phyloP scores from a whole-genome alignment of 2,113 vertebrate genomes.

The Phoxinus phoxinus region DNA sequence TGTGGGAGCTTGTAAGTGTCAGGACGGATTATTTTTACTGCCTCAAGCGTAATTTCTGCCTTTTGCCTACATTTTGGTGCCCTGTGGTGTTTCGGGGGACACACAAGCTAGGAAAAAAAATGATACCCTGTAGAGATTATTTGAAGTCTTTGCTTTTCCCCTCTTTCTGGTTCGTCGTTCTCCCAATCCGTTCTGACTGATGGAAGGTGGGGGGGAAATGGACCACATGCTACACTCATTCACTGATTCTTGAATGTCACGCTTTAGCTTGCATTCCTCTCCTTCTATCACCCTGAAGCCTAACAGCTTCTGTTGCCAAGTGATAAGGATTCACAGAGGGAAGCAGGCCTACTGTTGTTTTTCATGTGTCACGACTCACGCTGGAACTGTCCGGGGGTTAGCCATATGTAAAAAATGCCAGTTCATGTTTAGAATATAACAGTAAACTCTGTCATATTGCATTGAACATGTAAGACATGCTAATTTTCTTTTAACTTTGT shows the following conservation, averaged over 20 bases:
- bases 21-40: conserved; percentile 11
- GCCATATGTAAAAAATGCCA: neutral
- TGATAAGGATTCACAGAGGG: conserved; percentile 45
- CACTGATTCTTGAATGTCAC: conserved; percentile 21
- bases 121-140: neutral
- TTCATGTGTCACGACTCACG: neutral
- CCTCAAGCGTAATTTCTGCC: conserved; percentile 18
- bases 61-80: conserved; percentile 18
- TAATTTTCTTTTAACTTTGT: neutral
- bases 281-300: conserved; percentile 41
- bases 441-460: neutral
- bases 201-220: neutral
- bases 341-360: conserved; percentile 16
- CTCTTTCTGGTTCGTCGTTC: neutral
- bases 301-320: conserved; percentile 48
- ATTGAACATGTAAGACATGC: neutral
- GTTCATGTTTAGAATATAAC: neutral
- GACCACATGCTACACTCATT: conserved; percentile 1
- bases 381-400: neutral
- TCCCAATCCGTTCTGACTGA: conserved; percentile 8
- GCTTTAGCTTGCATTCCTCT: conserved; percentile 2
- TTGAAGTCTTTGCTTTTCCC: neutral
- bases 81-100: conserved; percentile 23
- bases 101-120: neutral
- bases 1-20: conserved; percentile 23